phyloP scores from a whole-genome alignment of 2,888 invertebrate species.

The Tetragnatha montana region DNA sequence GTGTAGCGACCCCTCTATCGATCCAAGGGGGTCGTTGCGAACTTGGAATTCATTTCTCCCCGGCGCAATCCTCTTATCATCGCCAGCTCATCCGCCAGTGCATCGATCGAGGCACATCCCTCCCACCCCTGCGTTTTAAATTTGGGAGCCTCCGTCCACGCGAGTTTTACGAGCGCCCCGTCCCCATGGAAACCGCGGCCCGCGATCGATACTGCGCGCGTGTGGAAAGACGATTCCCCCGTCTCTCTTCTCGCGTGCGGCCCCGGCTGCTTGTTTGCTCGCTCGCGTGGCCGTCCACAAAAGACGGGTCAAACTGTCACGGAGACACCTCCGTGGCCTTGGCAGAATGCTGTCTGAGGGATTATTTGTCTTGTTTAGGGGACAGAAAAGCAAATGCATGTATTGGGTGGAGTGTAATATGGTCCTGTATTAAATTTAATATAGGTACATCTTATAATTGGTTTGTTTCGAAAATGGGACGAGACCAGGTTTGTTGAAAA shows the following conservation, averaged over 20 bases:
- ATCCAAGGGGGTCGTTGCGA: not conserved
- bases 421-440: too few species aligned
- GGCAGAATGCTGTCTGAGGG: too few species aligned
- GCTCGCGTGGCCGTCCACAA: too few species aligned
- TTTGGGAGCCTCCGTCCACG: constrained; percentile 29
- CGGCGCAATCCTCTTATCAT: constrained; percentile 15
- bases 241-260: constrained; percentile 4
- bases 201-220: constrained; percentile 28
- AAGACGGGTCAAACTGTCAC: too few species aligned
- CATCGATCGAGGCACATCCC: constrained; percentile 22
- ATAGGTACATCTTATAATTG: too few species aligned
- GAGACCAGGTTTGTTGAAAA: too few species aligned
- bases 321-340: too few species aligned
- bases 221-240: constrained; percentile 10
- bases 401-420: too few species aligned
- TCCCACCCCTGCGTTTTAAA: constrained; percentile 49
- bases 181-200: constrained; percentile 28
- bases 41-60: constrained; percentile 21
- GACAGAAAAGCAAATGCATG: too few species aligned
- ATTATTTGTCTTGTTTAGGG: too few species aligned
- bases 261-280: constrained; percentile 9
- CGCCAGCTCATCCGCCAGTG: constrained; percentile 1
- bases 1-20: not conserved
- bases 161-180: constrained; percentile 28
- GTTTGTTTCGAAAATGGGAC: too few species aligned